These are phyloP conservation scores for Himantopus leucocephalus DNA, from an alignment of 2,113 vertebrate species.

Conservation along the genomic window DNA sequence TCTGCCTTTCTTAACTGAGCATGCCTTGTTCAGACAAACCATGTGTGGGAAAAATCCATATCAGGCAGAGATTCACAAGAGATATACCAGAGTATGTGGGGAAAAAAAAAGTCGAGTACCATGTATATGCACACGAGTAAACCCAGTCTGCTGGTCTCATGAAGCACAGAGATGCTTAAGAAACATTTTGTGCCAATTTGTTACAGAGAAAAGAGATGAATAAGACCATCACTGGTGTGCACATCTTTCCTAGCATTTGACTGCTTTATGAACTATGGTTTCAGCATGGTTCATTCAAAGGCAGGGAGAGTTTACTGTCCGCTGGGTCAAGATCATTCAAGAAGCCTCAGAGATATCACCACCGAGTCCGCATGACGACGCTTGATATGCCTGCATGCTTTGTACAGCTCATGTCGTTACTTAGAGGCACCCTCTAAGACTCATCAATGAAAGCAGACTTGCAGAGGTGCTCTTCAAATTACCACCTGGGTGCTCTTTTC, in stretches of 20 bases:
- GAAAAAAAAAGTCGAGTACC: neutral
- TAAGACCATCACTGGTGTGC: neutral
- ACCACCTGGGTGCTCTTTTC: neutral
- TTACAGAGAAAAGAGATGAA: neutral
- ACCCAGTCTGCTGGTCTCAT: neutral
- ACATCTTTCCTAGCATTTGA: neutral
- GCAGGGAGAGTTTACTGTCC: neutral
- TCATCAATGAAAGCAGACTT: neutral
- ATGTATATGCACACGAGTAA: neutral
- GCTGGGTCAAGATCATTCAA: neutral
- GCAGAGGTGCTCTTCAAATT: neutral
- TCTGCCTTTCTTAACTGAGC: neutral
- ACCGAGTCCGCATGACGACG: neutral
- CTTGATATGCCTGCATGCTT: neutral
- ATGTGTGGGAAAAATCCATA: neutral
- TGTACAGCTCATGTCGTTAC: neutral
- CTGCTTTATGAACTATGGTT: neutral
- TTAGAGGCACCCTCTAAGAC: neutral
- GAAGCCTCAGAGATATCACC: neutral
- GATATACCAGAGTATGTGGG: neutral
- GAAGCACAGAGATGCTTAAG: neutral
- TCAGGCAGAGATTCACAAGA: neutral
- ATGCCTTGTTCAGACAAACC: neutral
- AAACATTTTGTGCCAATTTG: neutral
- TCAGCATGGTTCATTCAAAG: neutral